Base-by-base conservation (phyloP, 2,888 invertebrate species). In the Cataglyphis altisquamis region DNA sequence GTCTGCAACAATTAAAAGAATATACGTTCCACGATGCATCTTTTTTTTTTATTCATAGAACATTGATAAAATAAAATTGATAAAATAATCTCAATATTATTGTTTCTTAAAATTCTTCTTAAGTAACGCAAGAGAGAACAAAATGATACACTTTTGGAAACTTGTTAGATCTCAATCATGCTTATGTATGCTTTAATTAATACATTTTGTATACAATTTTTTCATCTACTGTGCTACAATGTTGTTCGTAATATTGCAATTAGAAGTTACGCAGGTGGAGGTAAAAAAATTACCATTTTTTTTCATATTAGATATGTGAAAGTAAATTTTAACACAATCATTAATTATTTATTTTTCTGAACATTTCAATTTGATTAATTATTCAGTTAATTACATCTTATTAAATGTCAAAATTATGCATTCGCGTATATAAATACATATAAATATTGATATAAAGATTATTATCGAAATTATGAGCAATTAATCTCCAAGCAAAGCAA, bases 1-100 rank as follows among this genome's bases (percentile, higher is more conserved):
- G 64, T 94, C 94, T 94, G 94, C 70, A 94, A 94, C 93, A 93
- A 39, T 60, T 48, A 25, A 70, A 9, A 70, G 9, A 15, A 45
- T 18, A 12, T 60, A 62, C 1, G 10, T 60, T 41, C 45, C 12
- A 66, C 9, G 29, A 55, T 25, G 41, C 18, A 36, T 60, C 25
- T 29, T 32, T 5, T 15, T 9, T 36, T 67, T 70, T 67, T 21
- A 21, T 68, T 12, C 0, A 45, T 12, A 72, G 21, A 32, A 10
- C 5, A 15, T 48, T 60, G 29, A 78, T 39, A 25, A 25, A 25
- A 25, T 25, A 25, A 25, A 25, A 25, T 25, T 25, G 25, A 25
- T 25, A 25, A 25, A 25, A 25, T 1, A 1, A 25, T 25, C 25
- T 25, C 32, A 9, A 12, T 60, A 62, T 78, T 78, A 72, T 8